Evolutionary conservation across 2,888 invertebrate genomes (phyloP).

Genomic region (Hofmannophila pseudospretella): DNA sequence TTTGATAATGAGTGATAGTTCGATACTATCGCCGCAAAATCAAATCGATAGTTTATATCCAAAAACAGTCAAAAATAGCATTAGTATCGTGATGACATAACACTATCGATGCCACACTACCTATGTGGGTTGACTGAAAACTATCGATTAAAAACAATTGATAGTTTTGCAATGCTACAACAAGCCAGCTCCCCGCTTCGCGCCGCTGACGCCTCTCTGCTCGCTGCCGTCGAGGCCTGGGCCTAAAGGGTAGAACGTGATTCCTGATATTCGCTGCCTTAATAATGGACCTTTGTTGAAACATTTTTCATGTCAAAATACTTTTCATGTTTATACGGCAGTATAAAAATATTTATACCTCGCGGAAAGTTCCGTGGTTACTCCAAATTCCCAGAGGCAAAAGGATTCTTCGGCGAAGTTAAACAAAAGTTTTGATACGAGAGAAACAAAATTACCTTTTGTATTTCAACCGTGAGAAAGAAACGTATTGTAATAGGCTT

Average conservation of each 20-base stretch:
- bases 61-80: too few species aligned
- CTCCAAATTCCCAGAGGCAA: background rate
- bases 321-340: constrained; percentile 5
- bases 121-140: too few species aligned
- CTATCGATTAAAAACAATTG: too few species aligned
- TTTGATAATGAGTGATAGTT: too few species aligned
- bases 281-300: constrained; percentile 5
- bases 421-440: constrained; percentile 2
- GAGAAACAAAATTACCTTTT: constrained; percentile 1
- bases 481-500: constrained; percentile 14
- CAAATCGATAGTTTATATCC: too few species aligned
- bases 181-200: too few species aligned
- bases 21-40: too few species aligned
- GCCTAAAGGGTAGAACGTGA: constrained; percentile 7
- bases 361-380: background rate
- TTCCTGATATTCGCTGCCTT: background rate
- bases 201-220: too few species aligned
- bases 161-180: too few species aligned
- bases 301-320: constrained; percentile 8
- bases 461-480: constrained; percentile 5
- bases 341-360: constrained; percentile 6
- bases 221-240: background rate
- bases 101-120: too few species aligned
- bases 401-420: background rate
- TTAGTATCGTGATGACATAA: too few species aligned